phyloP scores from a whole-genome alignment of 2,113 vertebrate species.

The Pteruthius melanotis region DNA sequence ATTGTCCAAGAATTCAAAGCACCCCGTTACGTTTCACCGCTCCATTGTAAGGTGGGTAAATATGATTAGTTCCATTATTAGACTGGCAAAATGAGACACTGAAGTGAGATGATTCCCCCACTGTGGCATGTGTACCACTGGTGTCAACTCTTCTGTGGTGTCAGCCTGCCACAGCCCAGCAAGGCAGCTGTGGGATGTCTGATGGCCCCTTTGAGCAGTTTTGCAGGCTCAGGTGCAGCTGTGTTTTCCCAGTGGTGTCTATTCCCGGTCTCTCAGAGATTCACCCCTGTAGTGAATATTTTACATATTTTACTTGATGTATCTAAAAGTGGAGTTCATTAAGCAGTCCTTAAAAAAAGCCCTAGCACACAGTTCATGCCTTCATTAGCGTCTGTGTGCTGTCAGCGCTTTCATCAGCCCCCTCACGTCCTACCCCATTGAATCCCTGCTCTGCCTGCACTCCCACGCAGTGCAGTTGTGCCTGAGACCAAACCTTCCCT shows the following conservation, averaged over 20 bases:
- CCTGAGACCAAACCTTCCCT: not conserved
- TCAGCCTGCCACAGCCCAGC: not conserved
- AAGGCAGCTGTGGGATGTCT: not conserved
- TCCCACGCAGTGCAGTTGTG: not conserved
- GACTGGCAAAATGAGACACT: not conserved
- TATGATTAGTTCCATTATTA: slow-evolving; percentile 34
- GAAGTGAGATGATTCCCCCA: not conserved
- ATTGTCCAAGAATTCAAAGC: slow-evolving; percentile 52
- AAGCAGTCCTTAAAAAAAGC: not conserved
- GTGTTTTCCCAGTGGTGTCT: slow-evolving; percentile 7
- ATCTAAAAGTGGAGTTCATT: slow-evolving; percentile 35
- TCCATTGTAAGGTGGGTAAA: not conserved
- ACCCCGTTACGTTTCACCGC: not conserved
- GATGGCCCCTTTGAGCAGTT: not conserved
- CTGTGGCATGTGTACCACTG: not conserved
- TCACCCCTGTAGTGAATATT: slow-evolving; percentile 8
- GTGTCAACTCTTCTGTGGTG: not conserved
- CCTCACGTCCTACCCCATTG: not conserved
- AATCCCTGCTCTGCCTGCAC: not conserved
- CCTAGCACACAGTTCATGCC: not conserved
- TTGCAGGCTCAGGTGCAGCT: not conserved
- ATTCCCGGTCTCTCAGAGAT: not conserved
- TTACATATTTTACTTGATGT: slow-evolving; percentile 32
- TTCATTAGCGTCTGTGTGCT: not conserved
- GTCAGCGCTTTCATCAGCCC: not conserved